A percentile compares a stretch with the other conserved stretches of the same genome.
phyloP scores from a whole-genome alignment of 1,140 invertebrate genomes.

The Venturia canescens region DNA sequence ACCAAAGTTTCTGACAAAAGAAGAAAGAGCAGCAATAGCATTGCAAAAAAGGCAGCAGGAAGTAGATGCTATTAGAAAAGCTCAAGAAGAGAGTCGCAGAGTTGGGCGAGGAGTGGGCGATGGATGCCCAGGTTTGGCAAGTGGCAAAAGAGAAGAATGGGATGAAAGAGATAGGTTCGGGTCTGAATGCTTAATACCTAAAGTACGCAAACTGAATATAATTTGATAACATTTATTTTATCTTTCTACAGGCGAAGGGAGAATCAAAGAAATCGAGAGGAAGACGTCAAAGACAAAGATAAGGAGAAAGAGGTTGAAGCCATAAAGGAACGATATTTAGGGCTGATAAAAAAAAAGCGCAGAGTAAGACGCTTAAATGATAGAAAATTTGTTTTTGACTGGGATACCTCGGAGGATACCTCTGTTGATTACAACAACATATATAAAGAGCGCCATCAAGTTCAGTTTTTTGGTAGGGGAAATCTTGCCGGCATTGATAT shows the following conservation, averaged over 20 bases:
- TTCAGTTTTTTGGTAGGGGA: slow-evolving; percentile 98
- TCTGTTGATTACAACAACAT: slow-evolving; percentile 98
- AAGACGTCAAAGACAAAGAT: slow-evolving; percentile 86
- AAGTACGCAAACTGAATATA: neutral
- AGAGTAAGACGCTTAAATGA: slow-evolving; percentile 96
- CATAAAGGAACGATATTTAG: slow-evolving; percentile 96
- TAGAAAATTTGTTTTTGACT: slow-evolving; percentile 99
- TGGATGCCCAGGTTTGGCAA: slow-evolving; percentile 55
- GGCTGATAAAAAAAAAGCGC: slow-evolving; percentile 95
- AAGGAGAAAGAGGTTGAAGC: slow-evolving; percentile 95
- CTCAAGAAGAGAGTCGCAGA: slow-evolving; percentile 85
- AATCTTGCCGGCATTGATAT: slow-evolving; percentile 99
- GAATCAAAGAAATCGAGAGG: slow-evolving; percentile 72
- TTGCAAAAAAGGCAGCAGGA: slow-evolving; percentile 92
- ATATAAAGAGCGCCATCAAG: slow-evolving; percentile 97
- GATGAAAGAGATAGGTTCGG: slow-evolving; percentile 71
- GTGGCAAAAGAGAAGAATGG: slow-evolving; percentile 65
- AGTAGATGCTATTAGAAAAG: slow-evolving; percentile 83
- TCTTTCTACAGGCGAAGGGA: slow-evolving; percentile 64
- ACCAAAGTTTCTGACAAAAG: slow-evolving; percentile 98
- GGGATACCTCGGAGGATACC: slow-evolving; percentile 99
- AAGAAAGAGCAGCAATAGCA: slow-evolving; percentile 94
- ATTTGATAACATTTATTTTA: slow-evolving; percentile 32
- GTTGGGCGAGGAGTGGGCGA: slow-evolving; percentile 65
- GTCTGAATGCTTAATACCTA: neutral